Conservation (phyloP, 2,113 vertebrate species). For the Tichodroma muraria region DNA sequence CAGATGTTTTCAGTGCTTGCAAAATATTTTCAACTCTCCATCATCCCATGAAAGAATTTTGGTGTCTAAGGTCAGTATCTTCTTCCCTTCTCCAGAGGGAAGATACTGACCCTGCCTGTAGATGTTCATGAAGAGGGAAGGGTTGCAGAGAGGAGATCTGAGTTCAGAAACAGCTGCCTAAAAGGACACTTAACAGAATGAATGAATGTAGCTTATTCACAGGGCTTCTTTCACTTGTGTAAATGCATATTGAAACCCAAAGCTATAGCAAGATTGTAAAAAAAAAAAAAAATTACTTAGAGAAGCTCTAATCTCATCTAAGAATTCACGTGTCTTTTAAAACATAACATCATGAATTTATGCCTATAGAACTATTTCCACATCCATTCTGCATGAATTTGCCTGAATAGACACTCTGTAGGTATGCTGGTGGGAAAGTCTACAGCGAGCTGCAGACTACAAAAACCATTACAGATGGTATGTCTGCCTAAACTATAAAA, state of each 20-base stretch:
- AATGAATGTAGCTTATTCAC: not conserved
- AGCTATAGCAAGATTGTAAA: not conserved
- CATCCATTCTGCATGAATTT: not conserved
- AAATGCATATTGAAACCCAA: not conserved
- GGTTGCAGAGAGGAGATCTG: not conserved
- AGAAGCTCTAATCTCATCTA: not conserved
- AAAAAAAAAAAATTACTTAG: not conserved
- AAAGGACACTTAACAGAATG: not conserved
- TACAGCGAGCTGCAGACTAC: not conserved
- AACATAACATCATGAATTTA: not conserved
- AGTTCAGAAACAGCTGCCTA: not conserved
- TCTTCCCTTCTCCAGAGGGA: not conserved
- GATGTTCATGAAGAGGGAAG: not conserved
- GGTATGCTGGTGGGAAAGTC: not conserved
- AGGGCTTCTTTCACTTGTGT: not conserved
- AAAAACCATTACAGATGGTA: not conserved
- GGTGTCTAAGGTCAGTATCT: not conserved
- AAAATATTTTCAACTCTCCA: not conserved
- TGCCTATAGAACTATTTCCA: not conserved
- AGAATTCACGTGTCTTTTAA: not conserved
- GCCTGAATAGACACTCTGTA: not conserved
- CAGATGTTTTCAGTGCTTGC: not conserved
- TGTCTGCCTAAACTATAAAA: not conserved
- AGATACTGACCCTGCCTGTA: not conserved
- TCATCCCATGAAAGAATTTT: not conserved